Evolutionary conservation across 2,888 invertebrate genomes (phyloP).

Genomic region (Oxyteleia sp.): DNA sequence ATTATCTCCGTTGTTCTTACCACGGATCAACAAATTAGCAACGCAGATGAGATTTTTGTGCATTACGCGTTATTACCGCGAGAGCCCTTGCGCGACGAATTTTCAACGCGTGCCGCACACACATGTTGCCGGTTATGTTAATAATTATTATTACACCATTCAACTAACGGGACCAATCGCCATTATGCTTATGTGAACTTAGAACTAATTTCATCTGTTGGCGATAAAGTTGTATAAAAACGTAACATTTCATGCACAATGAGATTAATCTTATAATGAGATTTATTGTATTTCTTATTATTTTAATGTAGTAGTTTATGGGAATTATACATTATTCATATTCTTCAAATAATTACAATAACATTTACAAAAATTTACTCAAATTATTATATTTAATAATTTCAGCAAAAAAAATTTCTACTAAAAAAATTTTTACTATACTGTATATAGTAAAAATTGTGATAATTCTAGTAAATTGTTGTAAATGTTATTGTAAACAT

Average conservation of each 20-base stretch:
- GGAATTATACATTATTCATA: too few species aligned
- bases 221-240: not conserved
- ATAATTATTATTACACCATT: slow-evolving; percentile 71
- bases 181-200: slow-evolving; percentile 35
- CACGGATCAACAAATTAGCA: slow-evolving; percentile 79
- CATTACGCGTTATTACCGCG: slow-evolving; percentile 76
- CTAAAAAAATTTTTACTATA: too few species aligned
- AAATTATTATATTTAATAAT: too few species aligned
- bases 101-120: slow-evolving; percentile 74
- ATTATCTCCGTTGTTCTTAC: slow-evolving; percentile 52
- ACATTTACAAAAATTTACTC: too few species aligned
- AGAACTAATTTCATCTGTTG: slow-evolving; percentile 10
- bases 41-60: slow-evolving; percentile 81
- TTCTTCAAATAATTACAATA: too few species aligned
- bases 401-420: too few species aligned
- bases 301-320: too few species aligned
- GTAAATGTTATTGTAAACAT: too few species aligned
- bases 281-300: too few species aligned
- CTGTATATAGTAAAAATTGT: too few species aligned
- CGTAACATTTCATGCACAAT: not conserved
- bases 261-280: too few species aligned
- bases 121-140: slow-evolving; percentile 69
- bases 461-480: too few species aligned
- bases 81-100: slow-evolving; percentile 78
- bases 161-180: slow-evolving; percentile 58